phyloP scores from a whole-genome alignment of 2,797 vertebrate genomes.

The Holocentrus rufus region DNA sequence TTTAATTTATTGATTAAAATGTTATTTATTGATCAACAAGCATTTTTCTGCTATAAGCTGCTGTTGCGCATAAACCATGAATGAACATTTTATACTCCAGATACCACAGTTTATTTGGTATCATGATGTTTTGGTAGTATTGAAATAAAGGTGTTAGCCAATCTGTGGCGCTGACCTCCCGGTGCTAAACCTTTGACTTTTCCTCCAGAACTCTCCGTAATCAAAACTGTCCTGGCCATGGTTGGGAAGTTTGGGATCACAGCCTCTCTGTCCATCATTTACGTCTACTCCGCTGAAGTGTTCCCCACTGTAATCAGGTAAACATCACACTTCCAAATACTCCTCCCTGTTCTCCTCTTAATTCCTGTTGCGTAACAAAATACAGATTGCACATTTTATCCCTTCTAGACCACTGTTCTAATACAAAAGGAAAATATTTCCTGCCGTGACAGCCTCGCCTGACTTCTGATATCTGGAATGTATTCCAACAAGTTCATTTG shows the following conservation, averaged over 20 bases:
- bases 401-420: background rate
- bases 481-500: too few relatives aligned
- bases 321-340: conserved; percentile 29
- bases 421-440: too few relatives aligned
- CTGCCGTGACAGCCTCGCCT: too few relatives aligned
- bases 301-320: conserved; percentile 88
- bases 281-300: conserved; percentile 85
- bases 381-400: background rate
- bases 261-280: conserved; percentile 81
- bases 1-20: too few relatives aligned
- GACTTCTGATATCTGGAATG: too few relatives aligned
- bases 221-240: conserved; percentile 81
- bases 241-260: conserved; percentile 84
- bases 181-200: background rate
- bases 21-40: too few relatives aligned
- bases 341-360: background rate
- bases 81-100: too few relatives aligned
- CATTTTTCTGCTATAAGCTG: too few relatives aligned
- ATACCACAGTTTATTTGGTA: background rate
- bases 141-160: too few relatives aligned
- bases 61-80: too few relatives aligned
- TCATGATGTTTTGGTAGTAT: background rate
- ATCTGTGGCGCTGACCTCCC: background rate
- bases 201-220: conserved; percentile 72
- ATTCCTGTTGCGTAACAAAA: background rate